Percentiles rank a stretch among this genome's conserved stretches.
Evolutionary conservation across 2,113 vertebrate genomes (phyloP).

Genomic region (Piliocolobus tephrosceles): DNA sequence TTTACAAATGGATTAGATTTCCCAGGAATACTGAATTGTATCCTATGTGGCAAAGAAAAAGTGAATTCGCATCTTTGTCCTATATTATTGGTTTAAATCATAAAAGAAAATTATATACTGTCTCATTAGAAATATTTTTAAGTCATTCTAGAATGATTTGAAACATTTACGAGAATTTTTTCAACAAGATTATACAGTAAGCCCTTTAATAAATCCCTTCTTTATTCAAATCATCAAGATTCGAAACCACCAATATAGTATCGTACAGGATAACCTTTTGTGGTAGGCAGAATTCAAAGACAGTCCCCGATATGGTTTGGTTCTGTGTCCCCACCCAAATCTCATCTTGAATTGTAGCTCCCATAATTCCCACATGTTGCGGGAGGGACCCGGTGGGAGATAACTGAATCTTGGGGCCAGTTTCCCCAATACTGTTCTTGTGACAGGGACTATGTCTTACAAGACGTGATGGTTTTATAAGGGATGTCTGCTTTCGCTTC

Average conservation of each 20-base stretch:
- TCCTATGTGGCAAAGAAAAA: background rate
- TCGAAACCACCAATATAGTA: slow-evolving; percentile 74
- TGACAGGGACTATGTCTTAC: too few relatives aligned
- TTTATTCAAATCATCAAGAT: slow-evolving; percentile 78
- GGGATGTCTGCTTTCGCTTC: too few relatives aligned
- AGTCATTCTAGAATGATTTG: slow-evolving; percentile 73
- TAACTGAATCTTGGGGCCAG: too few relatives aligned
- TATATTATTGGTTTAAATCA: background rate
- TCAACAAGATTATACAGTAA: slow-evolving; percentile 74
- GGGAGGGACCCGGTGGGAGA: too few relatives aligned
- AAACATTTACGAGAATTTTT: slow-evolving; percentile 62
- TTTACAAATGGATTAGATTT: background rate
- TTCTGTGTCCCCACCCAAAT: too few relatives aligned
- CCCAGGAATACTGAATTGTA: background rate
- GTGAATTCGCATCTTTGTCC: background rate
- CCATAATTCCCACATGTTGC: too few relatives aligned
- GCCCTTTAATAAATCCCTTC: slow-evolving; percentile 74
- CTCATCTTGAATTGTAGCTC: too few relatives aligned
- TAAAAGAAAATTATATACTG: background rate
- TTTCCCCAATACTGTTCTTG: too few relatives aligned
- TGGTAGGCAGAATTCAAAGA: background rate
- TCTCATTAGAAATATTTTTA: slow-evolving; percentile 62
- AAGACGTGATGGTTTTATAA: too few relatives aligned
- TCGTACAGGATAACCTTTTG: too few relatives aligned
- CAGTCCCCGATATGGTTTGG: too few relatives aligned